These are phyloP conservation scores for Micronisus gabar DNA, from an alignment of 2,113 vertebrate genomes.

Conservation along the genomic window DNA sequence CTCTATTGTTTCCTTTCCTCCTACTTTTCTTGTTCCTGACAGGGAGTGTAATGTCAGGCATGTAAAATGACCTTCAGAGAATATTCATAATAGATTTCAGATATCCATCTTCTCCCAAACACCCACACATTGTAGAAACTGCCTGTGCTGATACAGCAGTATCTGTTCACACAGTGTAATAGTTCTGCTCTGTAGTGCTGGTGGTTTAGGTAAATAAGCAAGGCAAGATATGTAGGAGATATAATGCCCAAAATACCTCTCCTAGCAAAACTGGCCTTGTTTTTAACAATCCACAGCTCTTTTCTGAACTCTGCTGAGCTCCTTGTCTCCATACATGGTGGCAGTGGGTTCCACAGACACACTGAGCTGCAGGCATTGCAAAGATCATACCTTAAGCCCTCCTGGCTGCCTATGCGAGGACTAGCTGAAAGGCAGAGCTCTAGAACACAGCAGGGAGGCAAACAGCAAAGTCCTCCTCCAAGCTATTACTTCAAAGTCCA, in stretches of 20 bases:
- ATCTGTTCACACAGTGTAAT: not conserved
- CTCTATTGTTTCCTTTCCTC: conserved; percentile 6
- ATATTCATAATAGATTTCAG: not conserved
- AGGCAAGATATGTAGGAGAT: not conserved
- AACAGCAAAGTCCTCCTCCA: not conserved
- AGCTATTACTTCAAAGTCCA: not conserved
- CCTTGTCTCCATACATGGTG: accelerated
- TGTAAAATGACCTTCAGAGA: not conserved
- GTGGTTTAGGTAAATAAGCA: not conserved
- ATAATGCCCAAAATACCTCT: not conserved
- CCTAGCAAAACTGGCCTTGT: not conserved
- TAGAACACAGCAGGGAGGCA: not conserved
- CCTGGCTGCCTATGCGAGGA: not conserved
- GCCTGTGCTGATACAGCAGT: not conserved
- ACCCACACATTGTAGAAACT: not conserved
- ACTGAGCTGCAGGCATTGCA: not conserved
- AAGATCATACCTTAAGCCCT: not conserved
- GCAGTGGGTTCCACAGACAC: not conserved
- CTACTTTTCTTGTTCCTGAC: not conserved
- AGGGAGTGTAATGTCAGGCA: not conserved
- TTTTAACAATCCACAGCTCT: not conserved
- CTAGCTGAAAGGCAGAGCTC: not conserved
- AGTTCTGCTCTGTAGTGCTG: not conserved
- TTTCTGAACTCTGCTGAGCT: not conserved
- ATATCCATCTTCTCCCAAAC: not conserved